Evolutionary conservation across 2,113 vertebrate genomes (phyloP).

Genomic region (Callaeas wilsoni): DNA sequence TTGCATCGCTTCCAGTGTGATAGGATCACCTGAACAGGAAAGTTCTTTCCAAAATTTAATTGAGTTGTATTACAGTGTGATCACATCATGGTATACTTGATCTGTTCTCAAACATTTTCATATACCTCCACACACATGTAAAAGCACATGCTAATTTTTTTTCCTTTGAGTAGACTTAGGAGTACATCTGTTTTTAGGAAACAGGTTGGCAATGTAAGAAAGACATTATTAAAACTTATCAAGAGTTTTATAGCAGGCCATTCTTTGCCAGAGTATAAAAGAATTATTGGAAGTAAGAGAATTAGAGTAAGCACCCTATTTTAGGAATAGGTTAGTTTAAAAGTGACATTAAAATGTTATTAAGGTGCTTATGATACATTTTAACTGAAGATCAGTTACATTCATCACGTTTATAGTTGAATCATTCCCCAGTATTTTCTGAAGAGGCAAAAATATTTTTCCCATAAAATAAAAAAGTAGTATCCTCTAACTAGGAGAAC

Average conservation of each 20-base stretch:
- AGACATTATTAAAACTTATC: not conserved
- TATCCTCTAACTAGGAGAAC: not conserved
- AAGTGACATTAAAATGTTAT: not conserved
- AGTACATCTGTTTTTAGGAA: not conserved
- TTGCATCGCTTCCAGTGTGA: not conserved
- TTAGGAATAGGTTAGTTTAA: not conserved
- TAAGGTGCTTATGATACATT: not conserved
- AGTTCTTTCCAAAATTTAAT: not conserved
- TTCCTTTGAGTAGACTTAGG: not conserved
- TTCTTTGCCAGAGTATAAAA: not conserved
- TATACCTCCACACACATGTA: not conserved
- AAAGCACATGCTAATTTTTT: not conserved
- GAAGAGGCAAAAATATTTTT: not conserved
- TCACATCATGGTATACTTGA: not conserved
- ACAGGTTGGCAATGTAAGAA: not conserved
- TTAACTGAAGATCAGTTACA: not conserved
- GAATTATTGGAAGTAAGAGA: not conserved
- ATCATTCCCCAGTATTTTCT: not conserved
- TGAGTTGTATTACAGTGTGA: not conserved
- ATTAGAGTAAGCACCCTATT: not conserved
- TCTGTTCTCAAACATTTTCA: not conserved
- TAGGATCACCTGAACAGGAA: not conserved
- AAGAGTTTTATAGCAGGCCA: not conserved
- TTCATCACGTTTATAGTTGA: not conserved
- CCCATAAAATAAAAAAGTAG: not conserved